Base-by-base conservation (phyloP, 2,888 invertebrate genomes). In the Hydroisotoma schaefferi region DNA sequence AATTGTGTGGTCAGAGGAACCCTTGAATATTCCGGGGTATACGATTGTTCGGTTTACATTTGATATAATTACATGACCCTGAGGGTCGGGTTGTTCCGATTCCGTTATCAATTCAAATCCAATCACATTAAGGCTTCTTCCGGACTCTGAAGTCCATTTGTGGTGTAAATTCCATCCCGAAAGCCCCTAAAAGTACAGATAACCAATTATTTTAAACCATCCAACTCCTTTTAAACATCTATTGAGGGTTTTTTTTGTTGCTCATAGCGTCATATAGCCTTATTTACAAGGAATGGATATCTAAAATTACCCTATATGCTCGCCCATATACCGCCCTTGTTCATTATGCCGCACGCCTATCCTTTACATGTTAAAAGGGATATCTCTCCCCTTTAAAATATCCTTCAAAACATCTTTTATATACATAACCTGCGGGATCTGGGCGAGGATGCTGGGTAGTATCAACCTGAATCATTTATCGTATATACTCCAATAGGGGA, bases 1-100 rank as follows among this genome's bases (percentile, higher is more conserved):
- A n/a, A n/a, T n/a, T n/a, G n/a, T n/a, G n/a, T n/a, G n/a, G n/a
- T n/a, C n/a, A n/a, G n/a, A n/a, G n/a, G n/a, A n/a, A n/a, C 60
- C 64, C 25, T 43, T 46, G 22, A 60, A 61, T 27, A 57, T 54
- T 2, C 57, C 64, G n/a, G 55, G 54, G 37, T 61, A 64, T 46
- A 64, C 52, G 28, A 15, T 44, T 1, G 52, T 58, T 20, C 55
- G 28, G 4, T 51, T 52, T 29, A 47, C 44, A 18, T 43, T 40
- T 12, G 57, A 55, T 28, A 61, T 55, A 18, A 64, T 37, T 46
- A 64, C 47, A 26, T 64, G 64, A n/a, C 57, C 58, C 10, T 15
- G 5, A 20, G 12, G n/a, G 25, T 23, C 8, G 8, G 6, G 6
- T 5, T 20, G 8, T 22, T 26, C 55, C 48, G 53, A 63, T 0